A percentile compares a stretch with the other conserved stretches of the same genome.
These are phyloP conservation scores for Anhinga anhinga DNA, from an alignment of 2,113 vertebrate species.

Conservation along the genomic window DNA sequence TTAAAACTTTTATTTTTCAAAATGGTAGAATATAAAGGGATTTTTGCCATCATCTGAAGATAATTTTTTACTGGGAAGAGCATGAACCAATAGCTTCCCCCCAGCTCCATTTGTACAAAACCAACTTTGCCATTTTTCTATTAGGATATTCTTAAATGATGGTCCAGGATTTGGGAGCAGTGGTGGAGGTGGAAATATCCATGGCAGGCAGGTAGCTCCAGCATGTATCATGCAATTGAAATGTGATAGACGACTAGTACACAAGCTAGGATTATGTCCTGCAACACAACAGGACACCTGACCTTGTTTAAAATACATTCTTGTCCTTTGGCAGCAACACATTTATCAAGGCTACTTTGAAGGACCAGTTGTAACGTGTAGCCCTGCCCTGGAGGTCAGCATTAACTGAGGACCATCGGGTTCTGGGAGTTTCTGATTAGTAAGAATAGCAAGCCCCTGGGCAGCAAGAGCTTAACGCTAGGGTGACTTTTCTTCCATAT, in stretches of 20 bases:
- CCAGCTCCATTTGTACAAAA: neutral
- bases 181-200: neutral
- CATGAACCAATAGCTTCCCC: neutral
- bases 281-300: neutral
- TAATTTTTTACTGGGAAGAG: neutral
- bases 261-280: neutral
- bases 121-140: neutral
- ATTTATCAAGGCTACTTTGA: slow-evolving; percentile 12
- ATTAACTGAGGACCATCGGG: neutral
- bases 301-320: slow-evolving; percentile 2
- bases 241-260: neutral
- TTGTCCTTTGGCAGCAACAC: neutral
- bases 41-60: neutral
- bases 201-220: neutral
- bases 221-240: neutral
- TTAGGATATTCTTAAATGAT: neutral
- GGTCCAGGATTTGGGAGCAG: neutral
- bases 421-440: neutral
- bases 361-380: neutral
- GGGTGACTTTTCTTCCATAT: neutral
- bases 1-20: neutral
- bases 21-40: neutral
- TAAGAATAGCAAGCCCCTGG: neutral
- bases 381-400: neutral
- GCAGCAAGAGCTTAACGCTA: neutral